phyloP scores from a whole-genome alignment of 2,113 vertebrate species.

The Romanogobio albipinnatus region DNA sequence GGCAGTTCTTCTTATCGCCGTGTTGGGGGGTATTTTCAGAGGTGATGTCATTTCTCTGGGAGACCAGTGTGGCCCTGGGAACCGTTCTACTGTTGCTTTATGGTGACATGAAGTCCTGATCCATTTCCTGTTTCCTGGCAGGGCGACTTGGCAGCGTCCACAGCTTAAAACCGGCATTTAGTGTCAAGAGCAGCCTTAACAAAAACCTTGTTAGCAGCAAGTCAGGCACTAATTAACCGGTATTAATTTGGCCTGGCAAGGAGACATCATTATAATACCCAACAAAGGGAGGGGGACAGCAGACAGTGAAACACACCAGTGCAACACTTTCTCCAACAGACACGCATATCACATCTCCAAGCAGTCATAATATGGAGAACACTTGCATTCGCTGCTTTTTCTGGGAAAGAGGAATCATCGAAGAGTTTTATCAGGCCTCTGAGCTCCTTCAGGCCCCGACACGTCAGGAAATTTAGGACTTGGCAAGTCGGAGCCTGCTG shows the following conservation, averaged over 20 bases:
- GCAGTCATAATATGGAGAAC: constrained; percentile 32
- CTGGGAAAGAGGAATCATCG: constrained; percentile 52
- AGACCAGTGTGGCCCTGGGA: constrained; percentile 49
- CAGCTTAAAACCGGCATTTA: constrained; percentile 41
- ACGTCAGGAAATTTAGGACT: constrained; percentile 67
- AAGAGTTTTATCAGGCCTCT: constrained; percentile 54
- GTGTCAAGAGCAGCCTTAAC: constrained; percentile 28
- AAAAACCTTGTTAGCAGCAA: constrained; percentile 48
- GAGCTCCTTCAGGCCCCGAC: constrained; percentile 60
- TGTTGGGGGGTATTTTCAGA: constrained; percentile 17
- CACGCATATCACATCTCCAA: too few species aligned
- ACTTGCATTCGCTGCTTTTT: constrained; percentile 50
- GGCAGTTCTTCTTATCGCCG: constrained; percentile 33
- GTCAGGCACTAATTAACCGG: constrained; percentile 35
- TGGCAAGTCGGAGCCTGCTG: constrained; percentile 69
- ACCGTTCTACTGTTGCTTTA: constrained; percentile 52
- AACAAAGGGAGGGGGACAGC: neutral
- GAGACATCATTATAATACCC: constrained; percentile 26
- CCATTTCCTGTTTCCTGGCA: constrained; percentile 61
- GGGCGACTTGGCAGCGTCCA: constrained; percentile 43
- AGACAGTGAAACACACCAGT: neutral
- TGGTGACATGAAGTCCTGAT: constrained; percentile 53
- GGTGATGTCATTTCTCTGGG: constrained; percentile 56
- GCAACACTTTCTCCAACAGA: constrained; percentile 14
- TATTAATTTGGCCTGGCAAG: constrained; percentile 39